A percentile compares a stretch with the other conserved stretches of the same genome.
phyloP scores from a whole-genome alignment of 2,888 invertebrate genomes.

The Cistogaster globosa region DNA sequence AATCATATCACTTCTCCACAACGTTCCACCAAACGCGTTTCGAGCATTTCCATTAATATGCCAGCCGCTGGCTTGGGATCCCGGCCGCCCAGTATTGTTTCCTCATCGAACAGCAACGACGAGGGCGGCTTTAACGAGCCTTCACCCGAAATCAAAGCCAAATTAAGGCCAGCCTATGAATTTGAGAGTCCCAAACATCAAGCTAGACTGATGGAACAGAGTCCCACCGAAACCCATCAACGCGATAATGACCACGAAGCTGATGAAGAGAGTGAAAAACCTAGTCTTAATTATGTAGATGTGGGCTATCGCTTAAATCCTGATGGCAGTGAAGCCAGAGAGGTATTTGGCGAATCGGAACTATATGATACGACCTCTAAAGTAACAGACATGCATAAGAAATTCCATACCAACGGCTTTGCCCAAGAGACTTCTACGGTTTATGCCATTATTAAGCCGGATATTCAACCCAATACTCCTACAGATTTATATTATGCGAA shows the following conservation, averaged over 20 bases:
- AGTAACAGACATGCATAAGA: constrained; percentile 80
- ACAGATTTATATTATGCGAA: constrained; percentile 75
- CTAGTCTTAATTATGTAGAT: constrained; percentile 82
- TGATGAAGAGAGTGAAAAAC: constrained; percentile 75
- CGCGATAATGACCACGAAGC: constrained; percentile 53
- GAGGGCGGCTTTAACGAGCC: constrained; percentile 90
- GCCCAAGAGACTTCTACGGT: constrained; percentile 81
- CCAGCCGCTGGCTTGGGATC: constrained; percentile 86
- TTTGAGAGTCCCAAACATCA: constrained; percentile 74
- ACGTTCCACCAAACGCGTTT: constrained; percentile 84
- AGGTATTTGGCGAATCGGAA: constrained; percentile 83
- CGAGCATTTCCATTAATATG: constrained; percentile 86
- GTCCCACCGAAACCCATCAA: constrained; percentile 54
- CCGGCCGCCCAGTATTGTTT: constrained; percentile 87
- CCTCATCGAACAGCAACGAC: constrained; percentile 85
- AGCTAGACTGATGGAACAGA: constrained; percentile 32
- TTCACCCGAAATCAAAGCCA: constrained; percentile 88
- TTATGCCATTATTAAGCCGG: constrained; percentile 83
- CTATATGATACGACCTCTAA: constrained; percentile 81
- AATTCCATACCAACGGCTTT: constrained; percentile 81
- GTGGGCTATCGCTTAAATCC: constrained; percentile 83
- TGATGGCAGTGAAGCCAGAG: constrained; percentile 82
- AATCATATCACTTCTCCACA: constrained; percentile 77
- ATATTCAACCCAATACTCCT: constrained; percentile 75
- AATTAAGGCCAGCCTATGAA: constrained; percentile 81